A percentile compares a stretch with the other conserved stretches of the same genome.
phyloP scores from a whole-genome alignment of 1,140 invertebrate genomes.

The Heliconius himera region DNA sequence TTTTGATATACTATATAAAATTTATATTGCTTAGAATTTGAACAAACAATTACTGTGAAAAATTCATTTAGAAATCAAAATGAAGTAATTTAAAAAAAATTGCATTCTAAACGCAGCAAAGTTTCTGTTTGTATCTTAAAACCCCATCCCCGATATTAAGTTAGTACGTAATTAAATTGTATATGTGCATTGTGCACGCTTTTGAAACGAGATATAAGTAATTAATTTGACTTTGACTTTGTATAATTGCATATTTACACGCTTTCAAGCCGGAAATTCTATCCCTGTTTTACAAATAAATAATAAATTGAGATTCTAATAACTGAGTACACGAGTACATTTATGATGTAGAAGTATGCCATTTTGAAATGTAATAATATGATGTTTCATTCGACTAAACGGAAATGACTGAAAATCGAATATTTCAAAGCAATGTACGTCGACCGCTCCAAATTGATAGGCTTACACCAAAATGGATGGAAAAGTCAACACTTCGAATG shows the following conservation, averaged over 20 bases:
- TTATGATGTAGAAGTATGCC: too few relatives aligned
- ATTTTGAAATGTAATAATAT: neutral
- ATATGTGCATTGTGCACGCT: neutral
- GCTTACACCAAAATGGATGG: neutral
- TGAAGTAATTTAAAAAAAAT: neutral
- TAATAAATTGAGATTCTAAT: too few relatives aligned
- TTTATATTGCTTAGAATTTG: too few relatives aligned
- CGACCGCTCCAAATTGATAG: neutral
- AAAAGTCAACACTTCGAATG: neutral
- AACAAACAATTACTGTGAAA: neutral
- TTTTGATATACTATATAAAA: too few relatives aligned
- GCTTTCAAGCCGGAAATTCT: neutral
- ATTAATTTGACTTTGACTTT: neutral
- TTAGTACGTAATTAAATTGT: neutral
- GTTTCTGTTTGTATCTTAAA: neutral
- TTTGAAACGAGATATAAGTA: neutral
- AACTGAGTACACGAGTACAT: too few relatives aligned
- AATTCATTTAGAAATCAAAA: neutral
- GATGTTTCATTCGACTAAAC: neutral
- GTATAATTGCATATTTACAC: neutral
- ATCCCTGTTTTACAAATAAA: too few relatives aligned
- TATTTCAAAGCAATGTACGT: neutral
- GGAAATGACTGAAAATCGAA: neutral
- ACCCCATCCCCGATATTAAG: neutral
- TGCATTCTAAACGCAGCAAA: neutral